These are phyloP conservation scores for Enteromius fasciolatus DNA, from an alignment of 2,797 vertebrate genomes.

Conservation along the genomic window DNA sequence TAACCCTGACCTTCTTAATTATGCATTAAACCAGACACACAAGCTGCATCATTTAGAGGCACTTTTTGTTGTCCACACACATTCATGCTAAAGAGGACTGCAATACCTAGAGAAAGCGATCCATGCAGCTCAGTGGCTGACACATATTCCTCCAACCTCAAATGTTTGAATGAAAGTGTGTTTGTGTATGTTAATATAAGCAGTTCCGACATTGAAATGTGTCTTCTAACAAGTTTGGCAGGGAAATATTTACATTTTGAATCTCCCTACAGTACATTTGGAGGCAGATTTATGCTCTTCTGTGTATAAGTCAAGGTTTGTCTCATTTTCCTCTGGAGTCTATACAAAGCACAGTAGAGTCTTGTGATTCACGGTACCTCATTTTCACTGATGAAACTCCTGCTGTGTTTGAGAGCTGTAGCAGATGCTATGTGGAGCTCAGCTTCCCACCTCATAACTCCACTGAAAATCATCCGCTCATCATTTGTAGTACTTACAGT, in stretches of 20 bases:
- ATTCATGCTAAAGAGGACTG: background rate
- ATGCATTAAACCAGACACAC: slow-evolving; percentile 83
- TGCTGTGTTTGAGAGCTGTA: slow-evolving; percentile 10
- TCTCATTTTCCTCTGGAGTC: slow-evolving; percentile 82
- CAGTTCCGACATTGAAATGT: background rate
- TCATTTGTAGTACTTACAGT: slow-evolving; percentile 2
- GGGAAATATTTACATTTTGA: background rate
- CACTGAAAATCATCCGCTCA: background rate
- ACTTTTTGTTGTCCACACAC: slow-evolving; percentile 39
- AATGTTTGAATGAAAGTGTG: background rate
- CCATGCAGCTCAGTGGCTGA: background rate
- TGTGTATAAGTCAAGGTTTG: slow-evolving; percentile 32
- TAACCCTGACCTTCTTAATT: slow-evolving; percentile 91
- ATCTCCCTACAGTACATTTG: slow-evolving; percentile 46
- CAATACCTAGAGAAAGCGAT: background rate
- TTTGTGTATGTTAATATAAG: background rate
- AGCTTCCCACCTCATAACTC: background rate
- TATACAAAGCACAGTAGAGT: slow-evolving; percentile 61
- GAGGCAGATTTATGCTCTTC: slow-evolving; percentile 41
- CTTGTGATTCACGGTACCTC: slow-evolving; percentile 8
- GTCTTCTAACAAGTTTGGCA: background rate
- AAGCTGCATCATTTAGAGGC: slow-evolving; percentile 73
- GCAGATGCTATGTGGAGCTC: slow-evolving; percentile 22
- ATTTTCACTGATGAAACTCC: slow-evolving; percentile 17
- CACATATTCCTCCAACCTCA: background rate